Evolutionary conservation across 2,113 vertebrate genomes (phyloP), one percentile per base, ranked within the genome.

Genomic region (Clarias magur): DNA sequence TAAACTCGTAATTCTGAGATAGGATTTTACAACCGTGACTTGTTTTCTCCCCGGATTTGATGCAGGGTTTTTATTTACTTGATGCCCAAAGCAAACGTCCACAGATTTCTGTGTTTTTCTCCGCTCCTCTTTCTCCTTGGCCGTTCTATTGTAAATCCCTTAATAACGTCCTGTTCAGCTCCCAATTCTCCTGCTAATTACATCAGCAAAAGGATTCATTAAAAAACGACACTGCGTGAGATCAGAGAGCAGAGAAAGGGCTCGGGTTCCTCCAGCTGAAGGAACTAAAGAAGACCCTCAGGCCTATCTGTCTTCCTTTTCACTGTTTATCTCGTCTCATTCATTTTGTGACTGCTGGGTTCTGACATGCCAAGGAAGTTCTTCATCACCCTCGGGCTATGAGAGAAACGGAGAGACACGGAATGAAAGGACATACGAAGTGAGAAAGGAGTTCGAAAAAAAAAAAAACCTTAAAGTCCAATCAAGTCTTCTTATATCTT

Each of bases 331-430:
- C 78, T 34, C 78, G 4, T 80, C 16, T 60, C 56, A 10, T 48
- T 65, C 23, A 8, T 48, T 60, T 12, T 57, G 25, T 60, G 54
- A 38, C 68, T 25, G 56, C 13, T 19, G 56, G 30, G 62, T 70
- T 53, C 17, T 63, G 83, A 85, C 65, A 65, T 62, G 76, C n/a
- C 34, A 59, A 63, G 84, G 48, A 80, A 88, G 79, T 59, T 68
- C 21, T 19, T 57, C 86, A 86, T 85, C 80, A 84, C 89, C 86
- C 90, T 91, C 90, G 48, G 93, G 85, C 88, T 70, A 56, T 60
- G 57, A 83, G 82, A 83, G 88, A 85, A 80, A 59, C 19, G 15
- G 54, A 85, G 73, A 30, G 15, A 60, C n/a, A 60, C n/a, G n/a
- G 60, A 19, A 63, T 23, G 13, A 12, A 19, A 78, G 59, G 53